Conservation (phyloP, 2,888 invertebrate species). For the Anthoptus insignis region DNA sequence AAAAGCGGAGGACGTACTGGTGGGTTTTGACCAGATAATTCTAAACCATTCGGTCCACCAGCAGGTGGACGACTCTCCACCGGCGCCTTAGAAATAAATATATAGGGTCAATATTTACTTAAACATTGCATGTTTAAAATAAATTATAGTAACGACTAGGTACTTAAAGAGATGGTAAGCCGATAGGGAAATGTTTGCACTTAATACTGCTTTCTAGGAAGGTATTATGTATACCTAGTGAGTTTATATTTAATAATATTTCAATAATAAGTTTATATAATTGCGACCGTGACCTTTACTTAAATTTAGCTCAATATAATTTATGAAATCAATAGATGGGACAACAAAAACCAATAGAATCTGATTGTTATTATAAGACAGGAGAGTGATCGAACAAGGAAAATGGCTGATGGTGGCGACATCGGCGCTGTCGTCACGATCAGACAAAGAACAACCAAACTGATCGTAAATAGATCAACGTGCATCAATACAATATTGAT, state of each 20-base stretch:
- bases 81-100: too few species aligned
- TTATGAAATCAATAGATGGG: too few species aligned
- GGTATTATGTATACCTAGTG: not conserved
- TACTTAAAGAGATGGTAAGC: constrained; percentile 18
- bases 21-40: constrained; percentile 59
- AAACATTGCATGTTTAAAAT: constrained; percentile 19
- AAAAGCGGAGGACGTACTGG: constrained; percentile 71
- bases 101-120: not conserved
- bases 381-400: constrained; percentile 13
- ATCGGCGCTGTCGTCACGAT: constrained; percentile 58
- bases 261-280: too few species aligned
- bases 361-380: not conserved
- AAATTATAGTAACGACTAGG: constrained; percentile 33
- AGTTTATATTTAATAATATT: not conserved
- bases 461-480: too few species aligned
- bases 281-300: not conserved
- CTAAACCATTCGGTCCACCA: constrained; percentile 63
- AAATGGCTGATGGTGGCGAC: constrained; percentile 65
- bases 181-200: constrained; percentile 7
- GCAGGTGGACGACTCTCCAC: constrained; percentile 69
- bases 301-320: not conserved
- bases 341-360: too few species aligned
- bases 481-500: not conserved
- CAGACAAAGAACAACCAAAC: not conserved
- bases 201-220: constrained; percentile 5